phyloP scores from a whole-genome alignment of 2,797 vertebrate species.

The Phyllotis vaccarum region DNA sequence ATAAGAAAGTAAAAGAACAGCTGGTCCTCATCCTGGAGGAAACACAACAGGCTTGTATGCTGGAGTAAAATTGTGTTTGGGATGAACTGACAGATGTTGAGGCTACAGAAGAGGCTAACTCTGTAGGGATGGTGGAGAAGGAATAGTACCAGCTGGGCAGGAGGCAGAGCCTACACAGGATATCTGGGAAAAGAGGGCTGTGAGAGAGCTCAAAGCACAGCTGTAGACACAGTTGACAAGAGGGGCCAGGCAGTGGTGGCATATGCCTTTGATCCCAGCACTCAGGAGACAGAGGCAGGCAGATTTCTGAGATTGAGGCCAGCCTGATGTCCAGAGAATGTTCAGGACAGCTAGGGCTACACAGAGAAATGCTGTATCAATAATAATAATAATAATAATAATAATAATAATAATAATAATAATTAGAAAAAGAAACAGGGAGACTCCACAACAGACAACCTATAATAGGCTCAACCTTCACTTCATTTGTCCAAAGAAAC shows the following conservation, averaged over 20 bases:
- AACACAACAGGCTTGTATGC: background rate
- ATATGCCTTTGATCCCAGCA: background rate
- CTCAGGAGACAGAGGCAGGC: background rate
- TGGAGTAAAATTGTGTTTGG: background rate
- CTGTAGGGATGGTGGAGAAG: background rate
- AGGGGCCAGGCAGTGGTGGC: background rate
- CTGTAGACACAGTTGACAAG: accelerated
- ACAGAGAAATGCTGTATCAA: background rate
- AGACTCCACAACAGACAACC: background rate
- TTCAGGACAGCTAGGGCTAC: no score
- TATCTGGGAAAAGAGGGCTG: background rate
- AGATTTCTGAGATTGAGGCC: background rate
- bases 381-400: background rate
- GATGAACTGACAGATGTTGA: background rate
- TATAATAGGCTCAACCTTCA: background rate
- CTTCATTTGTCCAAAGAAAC: background rate
- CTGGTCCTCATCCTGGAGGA: conserved; percentile 9
- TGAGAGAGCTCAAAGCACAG: no score
- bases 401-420: background rate
- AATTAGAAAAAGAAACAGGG: background rate
- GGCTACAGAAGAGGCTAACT: background rate
- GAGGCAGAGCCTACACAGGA: background rate
- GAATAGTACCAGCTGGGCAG: background rate
- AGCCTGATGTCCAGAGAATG: background rate
- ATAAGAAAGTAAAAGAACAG: background rate